A percentile compares a stretch with the other conserved stretches of the same genome.
These are phyloP conservation scores for Epizoanthus illoricatus DNA, from an alignment of 92 coral and sea anemone species.

Conservation along the genomic window DNA sequence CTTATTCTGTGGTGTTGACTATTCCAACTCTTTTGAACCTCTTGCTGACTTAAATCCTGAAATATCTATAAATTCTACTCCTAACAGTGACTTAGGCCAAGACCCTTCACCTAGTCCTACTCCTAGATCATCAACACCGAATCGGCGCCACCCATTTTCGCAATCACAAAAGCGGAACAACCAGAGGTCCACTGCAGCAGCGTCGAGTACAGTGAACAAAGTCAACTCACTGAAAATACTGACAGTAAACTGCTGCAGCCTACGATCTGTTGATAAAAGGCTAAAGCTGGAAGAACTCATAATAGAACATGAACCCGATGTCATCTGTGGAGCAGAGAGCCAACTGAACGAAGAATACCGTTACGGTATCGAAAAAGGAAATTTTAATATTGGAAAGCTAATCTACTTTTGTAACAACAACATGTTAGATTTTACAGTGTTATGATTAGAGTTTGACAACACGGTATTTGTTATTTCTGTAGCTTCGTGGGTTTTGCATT, in stretches of 20 bases:
- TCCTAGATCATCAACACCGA: constrained; percentile 18
- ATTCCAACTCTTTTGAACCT: neutral
- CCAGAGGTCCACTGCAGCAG: constrained; percentile 2
- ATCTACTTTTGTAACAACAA: too few species aligned
- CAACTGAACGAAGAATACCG: neutral
- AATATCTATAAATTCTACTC: constrained; percentile 1
- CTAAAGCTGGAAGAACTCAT: neutral
- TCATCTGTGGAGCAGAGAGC: neutral
- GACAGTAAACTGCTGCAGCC: neutral
- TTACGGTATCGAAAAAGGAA: too few species aligned
- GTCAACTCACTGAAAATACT: neutral
- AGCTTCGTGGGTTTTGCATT: too few species aligned
- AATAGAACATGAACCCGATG: constrained; percentile 1
- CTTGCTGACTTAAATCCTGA: neutral
- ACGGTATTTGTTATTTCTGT: too few species aligned
- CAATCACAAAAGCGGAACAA: neutral
- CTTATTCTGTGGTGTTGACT: constrained; percentile 4
- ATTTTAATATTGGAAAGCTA: too few species aligned
- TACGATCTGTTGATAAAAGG: constrained; percentile 1
- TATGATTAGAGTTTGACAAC: too few species aligned
- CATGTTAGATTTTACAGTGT: too few species aligned
- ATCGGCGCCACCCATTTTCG: neutral
- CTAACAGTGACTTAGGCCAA: neutral
- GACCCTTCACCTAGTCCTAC: neutral
- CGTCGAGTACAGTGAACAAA: constrained; percentile 16